A percentile compares a stretch with the other conserved stretches of the same genome.
phyloP scores from a whole-genome alignment of 2,113 vertebrate species.

The Axis porcinus region DNA sequence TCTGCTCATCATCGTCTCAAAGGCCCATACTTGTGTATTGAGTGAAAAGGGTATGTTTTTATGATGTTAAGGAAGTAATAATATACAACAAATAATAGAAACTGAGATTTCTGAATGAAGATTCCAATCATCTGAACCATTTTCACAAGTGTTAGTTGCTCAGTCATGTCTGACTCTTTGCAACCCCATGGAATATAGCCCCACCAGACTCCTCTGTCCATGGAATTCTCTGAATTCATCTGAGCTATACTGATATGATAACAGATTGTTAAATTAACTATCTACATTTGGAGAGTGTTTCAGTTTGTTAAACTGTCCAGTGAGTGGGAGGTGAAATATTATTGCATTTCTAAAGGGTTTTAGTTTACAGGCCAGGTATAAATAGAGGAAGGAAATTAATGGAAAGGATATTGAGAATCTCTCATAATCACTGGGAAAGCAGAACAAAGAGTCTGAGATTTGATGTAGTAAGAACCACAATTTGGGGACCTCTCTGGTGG shows the following conservation, averaged over 20 bases:
- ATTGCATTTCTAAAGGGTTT: background rate
- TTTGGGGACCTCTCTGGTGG: background rate
- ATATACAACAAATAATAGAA: slow-evolving; percentile 85
- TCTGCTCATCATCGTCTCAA: slow-evolving; percentile 90
- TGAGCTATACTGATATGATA: slow-evolving; percentile 77
- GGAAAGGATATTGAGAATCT: background rate
- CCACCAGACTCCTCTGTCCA: background rate
- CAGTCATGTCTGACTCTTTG: background rate
- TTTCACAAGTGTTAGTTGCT: background rate
- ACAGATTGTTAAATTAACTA: slow-evolving; percentile 89
- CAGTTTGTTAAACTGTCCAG: slow-evolving; percentile 84
- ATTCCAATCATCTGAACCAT: slow-evolving; percentile 72
- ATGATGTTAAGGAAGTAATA: slow-evolving; percentile 85
- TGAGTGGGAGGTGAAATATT: slow-evolving; percentile 85
- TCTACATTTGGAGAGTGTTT: slow-evolving; percentile 82
- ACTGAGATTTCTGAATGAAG: slow-evolving; percentile 79
- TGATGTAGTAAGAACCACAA: background rate
- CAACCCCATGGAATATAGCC: background rate
- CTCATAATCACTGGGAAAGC: background rate
- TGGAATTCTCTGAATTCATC: slow-evolving; percentile 49
- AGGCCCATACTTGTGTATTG: slow-evolving; percentile 88
- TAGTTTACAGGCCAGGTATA: background rate
- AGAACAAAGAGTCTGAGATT: background rate
- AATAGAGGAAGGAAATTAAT: background rate
- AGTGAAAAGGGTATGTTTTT: slow-evolving; percentile 85